Evolutionary conservation across 2,797 vertebrate genomes (phyloP).

Genomic region (Prionace glauca): DNA sequence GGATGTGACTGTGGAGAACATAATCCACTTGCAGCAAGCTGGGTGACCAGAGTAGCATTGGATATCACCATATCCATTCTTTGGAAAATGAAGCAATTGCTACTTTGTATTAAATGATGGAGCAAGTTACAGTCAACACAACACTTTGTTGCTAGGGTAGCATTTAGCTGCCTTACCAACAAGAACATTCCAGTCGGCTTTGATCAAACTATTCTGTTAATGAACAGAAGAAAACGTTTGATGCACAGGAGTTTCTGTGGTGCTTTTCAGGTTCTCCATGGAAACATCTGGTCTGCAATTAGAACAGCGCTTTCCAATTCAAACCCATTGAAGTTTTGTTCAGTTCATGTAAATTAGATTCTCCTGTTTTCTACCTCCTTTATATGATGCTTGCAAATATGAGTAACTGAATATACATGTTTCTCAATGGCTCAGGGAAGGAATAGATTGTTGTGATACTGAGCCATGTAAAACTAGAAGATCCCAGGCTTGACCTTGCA

Average conservation of each 20-base stretch:
- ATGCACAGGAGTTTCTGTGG: background rate
- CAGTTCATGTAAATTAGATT: background rate
- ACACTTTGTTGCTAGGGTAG: background rate
- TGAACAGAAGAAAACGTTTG: background rate
- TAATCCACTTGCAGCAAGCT: background rate
- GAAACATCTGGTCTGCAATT: background rate
- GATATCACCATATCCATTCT: background rate
- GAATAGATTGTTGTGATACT: background rate
- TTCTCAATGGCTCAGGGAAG: background rate
- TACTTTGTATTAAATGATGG: background rate
- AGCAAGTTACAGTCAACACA: background rate
- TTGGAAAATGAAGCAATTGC: background rate
- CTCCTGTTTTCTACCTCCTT: background rate
- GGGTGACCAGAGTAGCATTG: background rate
- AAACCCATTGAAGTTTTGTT: background rate
- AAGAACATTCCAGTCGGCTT: background rate
- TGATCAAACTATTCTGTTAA: background rate
- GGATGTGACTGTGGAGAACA: background rate
- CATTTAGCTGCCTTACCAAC: background rate
- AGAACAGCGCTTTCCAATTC: background rate
- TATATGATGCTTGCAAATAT: conserved; percentile 2
- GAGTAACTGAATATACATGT: background rate
- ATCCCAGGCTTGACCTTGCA: background rate
- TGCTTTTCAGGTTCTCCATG: background rate
- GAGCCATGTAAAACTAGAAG: background rate